Percentiles rank a stretch among this genome's conserved stretches.
Conservation (phyloP, 2,113 vertebrate species). For the Trematomus loennbergii region DNA sequence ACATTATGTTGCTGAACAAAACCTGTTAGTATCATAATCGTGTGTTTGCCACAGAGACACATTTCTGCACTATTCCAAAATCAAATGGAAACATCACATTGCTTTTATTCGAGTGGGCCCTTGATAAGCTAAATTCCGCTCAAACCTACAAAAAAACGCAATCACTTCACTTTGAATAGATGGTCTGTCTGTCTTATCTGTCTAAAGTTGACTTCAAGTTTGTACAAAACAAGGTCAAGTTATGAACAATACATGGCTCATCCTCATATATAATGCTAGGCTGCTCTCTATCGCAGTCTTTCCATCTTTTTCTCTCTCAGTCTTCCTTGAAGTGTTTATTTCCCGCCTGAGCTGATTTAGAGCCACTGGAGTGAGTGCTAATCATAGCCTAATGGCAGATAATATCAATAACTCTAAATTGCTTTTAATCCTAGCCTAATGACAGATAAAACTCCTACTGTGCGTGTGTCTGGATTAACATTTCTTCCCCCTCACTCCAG, state of each 20-base stretch:
- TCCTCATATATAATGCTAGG: conserved; percentile 33
- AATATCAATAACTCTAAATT: conserved; percentile 56
- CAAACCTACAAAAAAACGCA: no score
- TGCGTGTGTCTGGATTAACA: conserved; percentile 10
- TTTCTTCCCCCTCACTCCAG: conserved; percentile 6
- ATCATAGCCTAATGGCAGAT: conserved; percentile 68
- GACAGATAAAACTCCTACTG: conserved; percentile 48
- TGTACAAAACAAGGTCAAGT: conserved; percentile 13
- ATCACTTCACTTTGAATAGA: no score
- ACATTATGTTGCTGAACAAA: no score
- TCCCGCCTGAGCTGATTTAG: conserved; percentile 33
- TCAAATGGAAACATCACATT: no score
- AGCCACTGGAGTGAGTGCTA: conserved; percentile 48
- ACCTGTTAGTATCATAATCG: no score
- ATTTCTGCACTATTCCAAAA: no score
- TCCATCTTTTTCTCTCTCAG: not conserved
- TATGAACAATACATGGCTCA: conserved; percentile 18
- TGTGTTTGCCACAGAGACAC: no score
- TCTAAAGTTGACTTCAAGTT: not conserved
- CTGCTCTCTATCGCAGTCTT: conserved; percentile 6
- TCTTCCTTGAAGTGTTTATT: conserved; percentile 39
- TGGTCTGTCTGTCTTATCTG: not conserved
- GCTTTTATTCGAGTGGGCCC: no score
- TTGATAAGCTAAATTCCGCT: no score
- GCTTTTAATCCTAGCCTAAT: conserved; percentile 66